Evolutionary conservation across 2,888 invertebrate genomes (phyloP), one percentile per base, ranked within the genome.

Genomic region (Drosophila nr. medialis): DNA sequence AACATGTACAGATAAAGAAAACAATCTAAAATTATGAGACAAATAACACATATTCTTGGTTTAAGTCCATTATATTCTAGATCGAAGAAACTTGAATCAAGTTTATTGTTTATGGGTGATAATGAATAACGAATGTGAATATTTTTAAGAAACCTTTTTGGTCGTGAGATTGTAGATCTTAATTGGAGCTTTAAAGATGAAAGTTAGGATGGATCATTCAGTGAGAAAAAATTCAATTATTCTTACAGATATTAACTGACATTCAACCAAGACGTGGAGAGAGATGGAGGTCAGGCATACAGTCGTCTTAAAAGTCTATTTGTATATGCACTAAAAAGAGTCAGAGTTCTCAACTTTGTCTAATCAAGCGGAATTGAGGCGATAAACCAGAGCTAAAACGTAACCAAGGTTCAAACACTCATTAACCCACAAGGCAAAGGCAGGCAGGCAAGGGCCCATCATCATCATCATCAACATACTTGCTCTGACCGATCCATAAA

Each of bases 321-420:
- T 27, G 18, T 18, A 36, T 36, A 27, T 34, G 13, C 24, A 27
- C 27, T 54, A 27, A 45, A 8, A 45, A 24, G 11, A 45, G n/a
- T 15, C 21, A 13, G 21, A 30, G 24, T 32, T 40, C 36, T 18
- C 18, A n/a, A 45, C 49, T 61, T 38, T n/a, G 63, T 70, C 70
- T 71, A 80, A 83, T 83, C 58, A 70, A 83, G 72, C 69, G 75
- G 58, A 72, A 72, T 67, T 59, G 42, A 73, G 73, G 73, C 77
- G 71, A 68, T 66, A 83, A 81, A 83, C 81, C 81, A 83, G 50
- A 80, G 77, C 76, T 76, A 71, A 75, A 78, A 67, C 40, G 45
- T 42, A 58, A 63, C 60, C 58, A 62, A 81, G 84, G 84, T 81
- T 83, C 72, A 77, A 81, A 68, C 64, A 64, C 69, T 72, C 72